Evolutionary conservation across 2,888 invertebrate species (phyloP).

Genomic region (Drosophila setosimentum): DNA sequence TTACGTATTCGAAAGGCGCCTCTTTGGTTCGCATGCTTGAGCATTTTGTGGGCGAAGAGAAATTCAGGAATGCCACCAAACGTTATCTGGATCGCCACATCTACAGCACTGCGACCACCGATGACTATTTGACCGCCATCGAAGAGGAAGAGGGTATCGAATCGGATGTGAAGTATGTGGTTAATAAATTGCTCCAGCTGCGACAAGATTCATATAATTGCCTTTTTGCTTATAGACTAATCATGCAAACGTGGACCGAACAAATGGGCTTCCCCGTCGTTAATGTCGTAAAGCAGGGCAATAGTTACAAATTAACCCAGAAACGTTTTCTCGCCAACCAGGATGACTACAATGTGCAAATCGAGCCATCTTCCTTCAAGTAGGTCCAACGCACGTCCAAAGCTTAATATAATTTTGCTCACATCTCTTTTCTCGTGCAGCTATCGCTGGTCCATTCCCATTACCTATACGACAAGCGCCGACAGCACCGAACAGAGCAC

Average conservation of each 20-base stretch:
- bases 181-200: neutral
- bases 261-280: slow-evolving; percentile 96
- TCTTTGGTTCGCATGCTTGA: slow-evolving; percentile 95
- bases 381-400: slow-evolving; percentile 76
- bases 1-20: slow-evolving; percentile 97
- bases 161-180: slow-evolving; percentile 85
- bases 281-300: slow-evolving; percentile 86
- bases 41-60: slow-evolving; percentile 88
- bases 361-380: slow-evolving; percentile 86
- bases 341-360: slow-evolving; percentile 86
- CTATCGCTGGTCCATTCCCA: slow-evolving; percentile 94
- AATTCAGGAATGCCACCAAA: slow-evolving; percentile 90
- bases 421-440: slow-evolving; percentile 84
- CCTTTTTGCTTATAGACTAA: slow-evolving; percentile 84
- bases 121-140: slow-evolving; percentile 88
- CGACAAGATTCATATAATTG: neutral
- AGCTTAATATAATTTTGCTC: neutral
- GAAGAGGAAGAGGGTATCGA: slow-evolving; percentile 86
- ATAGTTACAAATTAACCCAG: slow-evolving; percentile 89
- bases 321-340: slow-evolving; percentile 91
- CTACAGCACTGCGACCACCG: slow-evolving; percentile 92
- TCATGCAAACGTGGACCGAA: slow-evolving; percentile 95
- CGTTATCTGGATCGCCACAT: slow-evolving; percentile 90
- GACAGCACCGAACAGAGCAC: slow-evolving; percentile 81
- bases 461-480: slow-evolving; percentile 89